Evolutionary conservation across 37 sponge, comb jelly and placozoan genomes (phyloP).

Genomic region (Agelas oroides): DNA sequence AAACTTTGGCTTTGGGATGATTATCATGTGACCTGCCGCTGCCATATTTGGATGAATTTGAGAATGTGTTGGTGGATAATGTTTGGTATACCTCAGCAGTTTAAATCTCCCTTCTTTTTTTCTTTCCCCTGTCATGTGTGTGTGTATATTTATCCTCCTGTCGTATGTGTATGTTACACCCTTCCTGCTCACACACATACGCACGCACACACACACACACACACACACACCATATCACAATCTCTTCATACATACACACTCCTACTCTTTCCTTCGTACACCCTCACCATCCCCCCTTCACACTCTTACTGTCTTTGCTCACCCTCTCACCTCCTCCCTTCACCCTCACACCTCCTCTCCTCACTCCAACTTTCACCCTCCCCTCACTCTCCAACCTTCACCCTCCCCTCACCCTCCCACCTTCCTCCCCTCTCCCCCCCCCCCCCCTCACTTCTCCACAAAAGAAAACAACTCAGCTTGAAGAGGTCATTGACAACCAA

Average conservation of each 20-base stretch:
- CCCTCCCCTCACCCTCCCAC: no score
- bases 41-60: no score
- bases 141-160: background rate
- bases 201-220: background rate
- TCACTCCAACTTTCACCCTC: background rate
- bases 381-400: background rate
- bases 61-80: no score
- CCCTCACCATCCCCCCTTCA: background rate
- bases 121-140: no score
- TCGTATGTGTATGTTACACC: background rate
- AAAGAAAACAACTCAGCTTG: constrained; percentile 67
- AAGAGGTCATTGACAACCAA: constrained; percentile 74
- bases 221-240: background rate
- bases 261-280: background rate
- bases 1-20: no score
- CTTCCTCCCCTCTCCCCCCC: no score
- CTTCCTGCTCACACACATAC: background rate
- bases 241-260: background rate
- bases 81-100: no score
- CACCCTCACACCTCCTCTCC: background rate
- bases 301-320: background rate
- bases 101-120: no score
- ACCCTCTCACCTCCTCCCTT: constrained; percentile 1
- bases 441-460: no score
- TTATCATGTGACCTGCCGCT: no score